Evolutionary conservation across 1,140 invertebrate genomes (phyloP), one percentile per base, ranked within the genome.

Genomic region (Drosophila persimilis): DNA sequence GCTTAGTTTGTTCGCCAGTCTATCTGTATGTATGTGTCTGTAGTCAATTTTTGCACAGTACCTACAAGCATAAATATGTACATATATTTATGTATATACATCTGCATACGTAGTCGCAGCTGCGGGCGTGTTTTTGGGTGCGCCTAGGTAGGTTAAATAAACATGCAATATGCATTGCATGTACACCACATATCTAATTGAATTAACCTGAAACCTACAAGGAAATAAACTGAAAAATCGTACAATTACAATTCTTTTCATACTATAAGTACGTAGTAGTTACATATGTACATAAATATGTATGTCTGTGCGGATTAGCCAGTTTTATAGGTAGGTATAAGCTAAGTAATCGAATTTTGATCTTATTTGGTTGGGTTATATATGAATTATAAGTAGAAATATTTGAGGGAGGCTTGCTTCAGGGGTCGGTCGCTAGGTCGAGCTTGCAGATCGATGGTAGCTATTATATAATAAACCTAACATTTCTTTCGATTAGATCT

Each of bases 91-190:
- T 46, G 73, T 60, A 74, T 43, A 47, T 76, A 76, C 76, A 78
- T 78, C 67, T 63, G 61, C 64, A 73, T 61, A 64, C 61, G 67
- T 58, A 74, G 53, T 65, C 57, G 70, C 81, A 85, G 81, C 81
- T 86, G 83, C 81, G 74, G 83, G 81, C 62, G 81, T 86, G 70
- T 75, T 88, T 76, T 80, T 86, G 83, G 81, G 81, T 77, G 81
- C 75, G 81, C 78, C 83, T 63, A 39, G 78, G 53, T 67, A 61
- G 57, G 74, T 63, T 60, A 75, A 75, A 80, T 74, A 74, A 83
- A 77, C 60, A 52, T 70, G 58, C 51, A 71, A 75, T 79, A 73
- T 78, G 55, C 41, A 13, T 13, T 39, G 11, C 3, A 39, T 13
- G 13, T 8, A 9, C 8, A 31, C 63, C 29, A 53, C 48, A 67